phyloP scores from a whole-genome alignment of 2,113 vertebrate genomes.

The Hylia prasina region DNA sequence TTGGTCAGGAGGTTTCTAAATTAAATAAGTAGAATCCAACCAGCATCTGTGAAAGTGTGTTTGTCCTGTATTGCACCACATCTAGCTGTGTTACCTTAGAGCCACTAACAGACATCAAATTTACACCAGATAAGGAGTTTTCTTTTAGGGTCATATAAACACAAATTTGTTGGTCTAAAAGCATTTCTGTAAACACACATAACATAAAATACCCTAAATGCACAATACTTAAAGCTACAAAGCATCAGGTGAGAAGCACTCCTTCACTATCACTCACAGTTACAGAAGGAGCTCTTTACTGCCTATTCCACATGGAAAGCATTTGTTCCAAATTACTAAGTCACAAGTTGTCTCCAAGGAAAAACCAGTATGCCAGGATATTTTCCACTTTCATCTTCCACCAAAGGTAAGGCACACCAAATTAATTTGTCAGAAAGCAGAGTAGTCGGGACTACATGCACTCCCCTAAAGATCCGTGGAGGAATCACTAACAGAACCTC shows the following conservation, averaged over 20 bases:
- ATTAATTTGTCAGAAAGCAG: background rate
- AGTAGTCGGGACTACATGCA: background rate
- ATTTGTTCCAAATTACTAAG: background rate
- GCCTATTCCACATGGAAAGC: background rate
- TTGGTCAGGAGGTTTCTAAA: background rate
- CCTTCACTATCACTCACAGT: background rate
- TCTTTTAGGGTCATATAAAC: background rate
- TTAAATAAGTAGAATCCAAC: background rate
- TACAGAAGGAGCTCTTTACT: background rate
- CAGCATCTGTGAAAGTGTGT: background rate
- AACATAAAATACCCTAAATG: background rate
- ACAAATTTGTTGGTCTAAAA: background rate
- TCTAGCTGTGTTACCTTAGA: background rate
- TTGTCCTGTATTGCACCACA: background rate
- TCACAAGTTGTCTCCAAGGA: background rate
- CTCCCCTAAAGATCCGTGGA: background rate
- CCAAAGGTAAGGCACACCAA: background rate
- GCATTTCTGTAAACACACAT: background rate
- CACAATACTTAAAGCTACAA: background rate
- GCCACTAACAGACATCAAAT: background rate
- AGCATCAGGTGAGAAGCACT: background rate
- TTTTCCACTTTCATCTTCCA: background rate
- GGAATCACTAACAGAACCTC: background rate
- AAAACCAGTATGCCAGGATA: background rate
- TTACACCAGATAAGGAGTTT: background rate